Conservation (phyloP, 1,140 invertebrate species). For the Heliconius eleuchia region DNA sequence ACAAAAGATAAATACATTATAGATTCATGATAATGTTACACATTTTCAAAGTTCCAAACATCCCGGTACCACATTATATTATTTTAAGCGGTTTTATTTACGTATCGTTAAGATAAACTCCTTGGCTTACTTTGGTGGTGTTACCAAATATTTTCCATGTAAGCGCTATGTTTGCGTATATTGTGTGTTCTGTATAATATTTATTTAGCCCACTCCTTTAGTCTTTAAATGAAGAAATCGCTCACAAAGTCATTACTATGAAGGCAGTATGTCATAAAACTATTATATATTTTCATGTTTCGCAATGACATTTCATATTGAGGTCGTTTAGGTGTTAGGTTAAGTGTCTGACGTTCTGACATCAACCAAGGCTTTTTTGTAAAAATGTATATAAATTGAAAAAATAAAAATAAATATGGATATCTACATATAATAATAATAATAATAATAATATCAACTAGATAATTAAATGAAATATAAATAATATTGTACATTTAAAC, state of each 20-base stretch:
- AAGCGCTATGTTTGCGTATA: conserved; percentile 59
- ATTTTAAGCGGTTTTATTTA: background rate
- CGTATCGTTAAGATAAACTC: conserved; percentile 63
- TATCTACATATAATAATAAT: no score
- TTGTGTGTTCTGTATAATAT: conserved; percentile 65
- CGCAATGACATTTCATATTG: background rate
- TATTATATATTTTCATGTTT: background rate
- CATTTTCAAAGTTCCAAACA: background rate
- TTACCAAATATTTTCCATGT: conserved; percentile 75
- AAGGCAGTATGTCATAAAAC: background rate
- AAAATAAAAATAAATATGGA: no score
- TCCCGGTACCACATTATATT: background rate
- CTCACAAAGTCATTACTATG: conserved; percentile 1
- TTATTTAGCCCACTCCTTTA: conserved; percentile 59
- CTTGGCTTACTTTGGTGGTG: conserved; percentile 61
- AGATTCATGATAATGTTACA: no score
- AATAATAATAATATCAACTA: no score
- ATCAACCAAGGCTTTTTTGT: background rate
- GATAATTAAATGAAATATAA: no score
- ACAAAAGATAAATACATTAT: no score
- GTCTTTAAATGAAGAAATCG: conserved; percentile 34
- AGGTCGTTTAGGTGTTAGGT: background rate
- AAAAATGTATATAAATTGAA: background rate
- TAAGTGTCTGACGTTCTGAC: no score
- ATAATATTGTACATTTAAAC: background rate